phyloP scores from a whole-genome alignment of 2,113 vertebrate genomes.

The Crotalus horridus region DNA sequence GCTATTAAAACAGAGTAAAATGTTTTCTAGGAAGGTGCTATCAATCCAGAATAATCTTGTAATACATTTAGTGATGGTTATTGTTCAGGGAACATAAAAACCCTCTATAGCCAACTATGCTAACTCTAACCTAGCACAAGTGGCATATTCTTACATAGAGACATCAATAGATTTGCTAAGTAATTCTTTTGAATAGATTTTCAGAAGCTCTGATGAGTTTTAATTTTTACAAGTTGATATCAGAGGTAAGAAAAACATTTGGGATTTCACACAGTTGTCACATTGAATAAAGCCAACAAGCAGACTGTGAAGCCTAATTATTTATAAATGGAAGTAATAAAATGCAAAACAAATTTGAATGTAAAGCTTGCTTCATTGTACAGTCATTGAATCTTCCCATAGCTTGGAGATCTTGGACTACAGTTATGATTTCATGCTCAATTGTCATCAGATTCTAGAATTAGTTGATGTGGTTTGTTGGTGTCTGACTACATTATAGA shows the following conservation, averaged over 20 bases:
- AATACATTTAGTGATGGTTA: background rate
- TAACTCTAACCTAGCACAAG: background rate
- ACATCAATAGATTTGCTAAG: conserved; percentile 6
- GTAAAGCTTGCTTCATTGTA: background rate
- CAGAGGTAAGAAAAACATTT: conserved; percentile 1
- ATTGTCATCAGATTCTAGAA: background rate
- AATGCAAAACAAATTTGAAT: conserved; percentile 18
- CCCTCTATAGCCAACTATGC: background rate
- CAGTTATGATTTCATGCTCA: background rate
- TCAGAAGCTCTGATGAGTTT: background rate
- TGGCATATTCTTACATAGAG: background rate
- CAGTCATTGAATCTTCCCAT: background rate
- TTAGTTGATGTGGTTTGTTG: background rate
- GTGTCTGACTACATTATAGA: background rate
- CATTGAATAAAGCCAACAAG: conserved; percentile 27
- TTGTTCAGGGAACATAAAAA: background rate
- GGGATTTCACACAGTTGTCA: conserved; percentile 8
- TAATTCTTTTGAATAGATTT: background rate
- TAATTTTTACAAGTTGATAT: background rate
- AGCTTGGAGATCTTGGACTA: background rate
- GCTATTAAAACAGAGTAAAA: background rate
- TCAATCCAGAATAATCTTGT: background rate
- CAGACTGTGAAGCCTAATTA: conserved; percentile 2
- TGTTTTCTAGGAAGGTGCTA: background rate
- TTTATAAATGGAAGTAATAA: conserved; percentile 18